Evolutionary conservation across 2,888 invertebrate genomes (phyloP), one percentile per base, ranked within the genome.

Genomic region (Alcis repandata): DNA sequence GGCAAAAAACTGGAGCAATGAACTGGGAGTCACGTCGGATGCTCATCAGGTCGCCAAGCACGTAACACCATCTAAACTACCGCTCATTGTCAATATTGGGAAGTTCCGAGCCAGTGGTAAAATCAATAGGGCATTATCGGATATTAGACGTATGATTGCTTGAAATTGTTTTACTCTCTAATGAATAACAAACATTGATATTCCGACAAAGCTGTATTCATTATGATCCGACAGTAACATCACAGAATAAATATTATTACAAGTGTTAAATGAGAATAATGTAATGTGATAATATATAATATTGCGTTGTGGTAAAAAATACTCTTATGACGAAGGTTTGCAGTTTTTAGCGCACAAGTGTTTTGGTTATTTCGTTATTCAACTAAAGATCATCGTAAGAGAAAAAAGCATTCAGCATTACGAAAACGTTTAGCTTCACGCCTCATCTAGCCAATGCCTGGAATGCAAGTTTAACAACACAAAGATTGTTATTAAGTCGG

Each of bases 51-150:
- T 86, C 84, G 71, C 91, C 70, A 76, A 77, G 86, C 92, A 92
- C 92, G 92, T 92, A 89, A 81, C 80, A 81, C 85, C 89, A 82
- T 89, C 92, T 91, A 91, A 92, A 92, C 92, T 91, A 90, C 91
- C 90, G 89, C 91, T 91, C 89, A 91, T 91, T 91, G 92, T 92
- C 91, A 91, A 92, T 92, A 92, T 90, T 89, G 87, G 86, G 88
- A 89, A 83, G 85, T 83, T 87, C 85, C 81, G 80, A 88, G 85
- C 87, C 87, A 86, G 83, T 86, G 86, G 85, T 83, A 88, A 86
- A 90, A 91, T 90, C 91, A 90, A 90, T 91, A 91, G 79, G 75
- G 82, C 83, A 88, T 89, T 90, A 90, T 87, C 83, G 80, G 82
- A 83, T 87, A 88, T 88, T 85, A 86, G 80, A 85, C 82, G 82